These are phyloP conservation scores for Agrochola litura DNA, from an alignment of 2,888 invertebrate genomes.

Conservation along the genomic window DNA sequence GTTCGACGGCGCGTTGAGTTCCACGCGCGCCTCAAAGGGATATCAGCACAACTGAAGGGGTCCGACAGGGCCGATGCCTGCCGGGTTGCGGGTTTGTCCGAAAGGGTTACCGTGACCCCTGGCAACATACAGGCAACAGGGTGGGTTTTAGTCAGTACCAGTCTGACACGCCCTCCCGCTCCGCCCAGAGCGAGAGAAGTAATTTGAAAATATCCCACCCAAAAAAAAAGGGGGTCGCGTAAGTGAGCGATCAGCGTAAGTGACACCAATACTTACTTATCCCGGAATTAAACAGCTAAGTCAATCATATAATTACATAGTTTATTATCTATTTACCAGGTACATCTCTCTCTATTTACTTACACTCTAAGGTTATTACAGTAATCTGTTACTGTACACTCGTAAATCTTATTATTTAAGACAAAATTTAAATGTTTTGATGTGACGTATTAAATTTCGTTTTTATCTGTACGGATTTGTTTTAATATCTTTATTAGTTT, in stretches of 20 bases:
- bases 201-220: no score
- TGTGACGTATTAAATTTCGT: constrained; percentile 22
- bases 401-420: constrained; percentile 47
- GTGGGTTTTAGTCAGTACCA: no score
- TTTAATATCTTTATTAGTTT: constrained; percentile 4
- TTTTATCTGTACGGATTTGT: constrained; percentile 21
- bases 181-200: no score
- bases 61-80: no score
- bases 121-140: no score
- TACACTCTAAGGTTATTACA: constrained; percentile 26
- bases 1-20: no score
- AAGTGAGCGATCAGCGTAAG: no score
- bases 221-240: background rate
- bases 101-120: no score
- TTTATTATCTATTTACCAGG: constrained; percentile 12
- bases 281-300: constrained; percentile 8
- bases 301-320: background rate
- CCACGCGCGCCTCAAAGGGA: no score
- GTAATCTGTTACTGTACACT: constrained; percentile 47
- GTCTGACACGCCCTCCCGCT: no score
- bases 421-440: constrained; percentile 9
- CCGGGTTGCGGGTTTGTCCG: no score
- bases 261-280: background rate
- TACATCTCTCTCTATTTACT: constrained; percentile 10
- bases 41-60: no score